These are phyloP conservation scores for Tenualosa ilisha DNA, from an alignment of 2,797 vertebrate species.

Conservation along the genomic window DNA sequence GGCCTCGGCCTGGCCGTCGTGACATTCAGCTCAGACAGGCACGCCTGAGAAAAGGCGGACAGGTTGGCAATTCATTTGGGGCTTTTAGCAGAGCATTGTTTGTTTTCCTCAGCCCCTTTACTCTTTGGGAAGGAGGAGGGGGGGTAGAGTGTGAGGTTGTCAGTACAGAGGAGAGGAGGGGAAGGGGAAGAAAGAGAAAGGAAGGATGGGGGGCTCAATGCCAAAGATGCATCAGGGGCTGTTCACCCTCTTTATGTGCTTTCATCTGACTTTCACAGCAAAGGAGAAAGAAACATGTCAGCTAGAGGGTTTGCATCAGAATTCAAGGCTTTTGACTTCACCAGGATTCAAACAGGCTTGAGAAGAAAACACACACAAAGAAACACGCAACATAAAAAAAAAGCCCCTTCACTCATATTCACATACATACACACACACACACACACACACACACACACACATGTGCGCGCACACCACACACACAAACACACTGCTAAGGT, in stretches of 20 bases:
- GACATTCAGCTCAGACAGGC: slow-evolving; percentile 24
- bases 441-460: slow-evolving; percentile 3
- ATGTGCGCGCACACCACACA: neutral
- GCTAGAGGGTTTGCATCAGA: slow-evolving; percentile 8
- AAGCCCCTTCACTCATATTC: neutral
- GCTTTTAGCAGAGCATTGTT: slow-evolving; percentile 4
- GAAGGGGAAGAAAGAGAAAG: neutral
- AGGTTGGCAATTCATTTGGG: neutral
- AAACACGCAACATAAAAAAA: too few species aligned
- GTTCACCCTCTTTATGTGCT: slow-evolving; percentile 12
- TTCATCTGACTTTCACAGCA: neutral
- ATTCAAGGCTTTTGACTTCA: neutral
- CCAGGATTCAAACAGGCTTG: neutral
- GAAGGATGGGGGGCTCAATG: neutral
- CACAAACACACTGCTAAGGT: neutral
- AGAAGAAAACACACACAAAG: slow-evolving; percentile 1
- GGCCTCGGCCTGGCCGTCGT: neutral
- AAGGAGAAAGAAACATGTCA: slow-evolving; percentile 14
- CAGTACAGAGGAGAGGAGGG: neutral
- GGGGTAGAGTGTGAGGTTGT: neutral
- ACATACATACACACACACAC: neutral
- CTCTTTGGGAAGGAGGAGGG: neutral
- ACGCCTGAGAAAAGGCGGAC: slow-evolving; percentile 5
- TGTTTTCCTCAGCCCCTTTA: neutral
- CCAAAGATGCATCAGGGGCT: neutral